A percentile compares a stretch with the other conserved stretches of the same genome.
Conservation (phyloP, 1,140 invertebrate genomes). For the Eciton burchellii region DNA sequence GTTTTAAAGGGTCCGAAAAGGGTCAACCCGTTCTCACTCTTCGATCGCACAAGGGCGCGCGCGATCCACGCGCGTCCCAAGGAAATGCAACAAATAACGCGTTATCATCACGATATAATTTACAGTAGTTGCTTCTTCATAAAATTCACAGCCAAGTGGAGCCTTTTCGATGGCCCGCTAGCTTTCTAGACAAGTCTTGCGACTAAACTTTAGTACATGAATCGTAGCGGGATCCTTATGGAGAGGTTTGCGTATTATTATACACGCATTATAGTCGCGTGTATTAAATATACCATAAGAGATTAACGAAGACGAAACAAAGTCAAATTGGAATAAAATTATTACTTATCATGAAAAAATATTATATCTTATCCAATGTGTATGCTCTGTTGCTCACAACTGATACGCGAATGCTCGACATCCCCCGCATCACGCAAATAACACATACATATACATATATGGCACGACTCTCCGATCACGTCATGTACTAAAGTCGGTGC, state of each 20-base stretch:
- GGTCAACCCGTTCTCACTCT: slow-evolving; percentile 57
- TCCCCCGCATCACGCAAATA: background rate
- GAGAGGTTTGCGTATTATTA: background rate
- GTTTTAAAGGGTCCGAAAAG: slow-evolving; percentile 32
- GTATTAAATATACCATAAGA: background rate
- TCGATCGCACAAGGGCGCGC: slow-evolving; percentile 13
- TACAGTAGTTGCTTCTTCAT: slow-evolving; percentile 78
- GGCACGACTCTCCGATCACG: slow-evolving; percentile 20
- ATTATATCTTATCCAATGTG: background rate
- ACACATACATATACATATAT: background rate
- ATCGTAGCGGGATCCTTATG: background rate
- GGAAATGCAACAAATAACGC: slow-evolving; percentile 65
- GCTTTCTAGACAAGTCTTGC: slow-evolving; percentile 71
- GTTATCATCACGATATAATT: slow-evolving; percentile 74
- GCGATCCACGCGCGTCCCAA: slow-evolving; percentile 4
- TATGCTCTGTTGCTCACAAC: too few species aligned
- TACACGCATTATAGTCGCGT: too few species aligned
- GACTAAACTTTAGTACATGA: slow-evolving; percentile 47
- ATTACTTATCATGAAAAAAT: background rate
- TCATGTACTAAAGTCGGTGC: slow-evolving; percentile 44
- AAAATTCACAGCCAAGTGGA: slow-evolving; percentile 85
- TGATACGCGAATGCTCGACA: background rate
- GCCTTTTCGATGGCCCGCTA: slow-evolving; percentile 74
- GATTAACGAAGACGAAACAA: background rate
- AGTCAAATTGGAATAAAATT: background rate